These are phyloP conservation scores for Cactoblastis cactorum DNA, from an alignment of 2,888 invertebrate species.

Conservation along the genomic window DNA sequence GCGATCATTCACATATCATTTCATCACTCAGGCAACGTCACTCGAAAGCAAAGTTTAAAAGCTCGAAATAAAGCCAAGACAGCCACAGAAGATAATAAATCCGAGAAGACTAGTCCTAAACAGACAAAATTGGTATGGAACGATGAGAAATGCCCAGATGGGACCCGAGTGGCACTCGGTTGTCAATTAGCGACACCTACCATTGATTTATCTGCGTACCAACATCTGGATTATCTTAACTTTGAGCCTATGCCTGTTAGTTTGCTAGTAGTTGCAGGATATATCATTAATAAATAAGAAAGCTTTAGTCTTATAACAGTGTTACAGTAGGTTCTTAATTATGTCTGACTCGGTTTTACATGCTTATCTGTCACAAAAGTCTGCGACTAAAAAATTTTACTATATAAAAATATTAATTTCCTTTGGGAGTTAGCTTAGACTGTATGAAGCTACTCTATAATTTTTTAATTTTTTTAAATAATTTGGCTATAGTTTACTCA, in stretches of 20 bases:
- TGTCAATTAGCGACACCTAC: slow-evolving; percentile 31
- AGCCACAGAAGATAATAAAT: slow-evolving; percentile 44
- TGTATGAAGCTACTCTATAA: no score
- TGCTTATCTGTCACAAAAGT: no score
- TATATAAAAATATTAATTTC: no score
- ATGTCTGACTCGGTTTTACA: no score
- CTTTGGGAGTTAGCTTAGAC: no score
- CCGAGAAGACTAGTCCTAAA: slow-evolving; percentile 35
- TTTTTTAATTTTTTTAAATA: no score
- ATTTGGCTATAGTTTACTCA: no score
- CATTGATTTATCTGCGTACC: slow-evolving; percentile 43
- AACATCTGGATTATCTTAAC: slow-evolving; percentile 61
- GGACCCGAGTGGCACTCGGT: slow-evolving; percentile 34
- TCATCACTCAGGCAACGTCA: slow-evolving; percentile 58
- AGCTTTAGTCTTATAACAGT: no score
- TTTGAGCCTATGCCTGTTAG: slow-evolving; percentile 71
- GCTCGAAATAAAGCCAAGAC: slow-evolving; percentile 44
- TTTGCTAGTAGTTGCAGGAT: slow-evolving; percentile 22
- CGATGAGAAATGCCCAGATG: slow-evolving; percentile 30
- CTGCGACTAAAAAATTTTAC: no score
- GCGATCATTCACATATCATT: slow-evolving; percentile 21
- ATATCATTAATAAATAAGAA: no score
- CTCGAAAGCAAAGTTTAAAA: slow-evolving; percentile 58
- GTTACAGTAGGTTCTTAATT: no score
- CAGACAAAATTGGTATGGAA: slow-evolving; percentile 48